These are phyloP conservation scores for Euura lappo DNA, from an alignment of 1,140 invertebrate species.

Conservation along the genomic window DNA sequence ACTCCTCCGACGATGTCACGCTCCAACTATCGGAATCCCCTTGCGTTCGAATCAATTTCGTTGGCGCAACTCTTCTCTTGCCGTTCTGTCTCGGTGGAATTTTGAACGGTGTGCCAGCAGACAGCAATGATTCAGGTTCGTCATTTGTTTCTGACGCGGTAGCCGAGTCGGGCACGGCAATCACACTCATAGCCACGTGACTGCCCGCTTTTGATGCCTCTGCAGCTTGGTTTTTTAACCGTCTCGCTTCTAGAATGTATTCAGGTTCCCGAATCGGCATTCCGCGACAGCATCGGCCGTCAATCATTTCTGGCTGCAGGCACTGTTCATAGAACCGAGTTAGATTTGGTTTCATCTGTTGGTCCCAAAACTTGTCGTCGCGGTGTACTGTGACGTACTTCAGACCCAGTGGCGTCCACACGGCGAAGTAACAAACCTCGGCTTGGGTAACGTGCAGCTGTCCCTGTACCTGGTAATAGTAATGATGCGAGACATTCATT, in stretches of 20 bases:
- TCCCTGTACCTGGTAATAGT: conserved; percentile 8
- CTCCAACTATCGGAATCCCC: too few species aligned
- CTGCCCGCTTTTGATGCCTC: too few species aligned
- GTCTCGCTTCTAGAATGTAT: conserved; percentile 20
- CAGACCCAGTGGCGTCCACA: conserved; percentile 17
- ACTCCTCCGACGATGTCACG: too few species aligned
- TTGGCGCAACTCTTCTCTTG: too few species aligned
- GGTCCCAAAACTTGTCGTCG: conserved; percentile 25
- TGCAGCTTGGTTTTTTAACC: neutral
- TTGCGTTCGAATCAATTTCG: too few species aligned
- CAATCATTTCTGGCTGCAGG: conserved; percentile 29
- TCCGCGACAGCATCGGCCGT: conserved; percentile 23
- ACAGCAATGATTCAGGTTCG: too few species aligned
- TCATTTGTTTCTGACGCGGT: too few species aligned
- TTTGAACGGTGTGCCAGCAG: too few species aligned
- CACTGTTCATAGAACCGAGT: conserved; percentile 25
- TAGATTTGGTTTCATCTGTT: conserved; percentile 19
- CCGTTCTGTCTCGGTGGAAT: too few species aligned
- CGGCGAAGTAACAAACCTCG: conserved; percentile 9
- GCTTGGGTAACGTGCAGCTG: conserved; percentile 15
- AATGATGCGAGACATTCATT: too few species aligned
- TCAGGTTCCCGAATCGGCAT: conserved; percentile 28
- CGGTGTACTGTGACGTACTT: conserved; percentile 13
- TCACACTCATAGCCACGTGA: too few species aligned
- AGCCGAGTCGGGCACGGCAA: too few species aligned